Conservation (phyloP, 2,113 vertebrate genomes). For the Bubo scandiacus region DNA sequence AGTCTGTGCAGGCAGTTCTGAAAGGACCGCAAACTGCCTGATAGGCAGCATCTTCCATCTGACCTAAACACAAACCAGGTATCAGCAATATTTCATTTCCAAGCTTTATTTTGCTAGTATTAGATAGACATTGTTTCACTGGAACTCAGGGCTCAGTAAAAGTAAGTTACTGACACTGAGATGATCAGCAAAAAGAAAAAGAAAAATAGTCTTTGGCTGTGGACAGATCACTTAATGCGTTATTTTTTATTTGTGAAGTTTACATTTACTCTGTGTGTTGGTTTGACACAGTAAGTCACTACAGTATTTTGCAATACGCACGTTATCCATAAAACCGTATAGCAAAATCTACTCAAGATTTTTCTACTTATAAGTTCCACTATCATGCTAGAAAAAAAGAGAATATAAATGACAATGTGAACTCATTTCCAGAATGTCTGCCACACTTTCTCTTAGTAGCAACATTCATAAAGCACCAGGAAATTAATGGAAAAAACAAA, state of each 20-base stretch:
- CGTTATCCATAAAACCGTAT: not conserved
- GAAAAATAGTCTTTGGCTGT: not conserved
- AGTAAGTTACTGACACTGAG: not conserved
- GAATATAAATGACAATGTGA: not conserved
- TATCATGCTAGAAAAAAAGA: not conserved
- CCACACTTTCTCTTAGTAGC: not conserved
- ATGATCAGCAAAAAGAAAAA: not conserved
- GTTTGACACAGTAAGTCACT: not conserved
- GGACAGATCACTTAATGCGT: not conserved
- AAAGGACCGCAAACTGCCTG: not conserved
- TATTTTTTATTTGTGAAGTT: not conserved
- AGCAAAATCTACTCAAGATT: not conserved
- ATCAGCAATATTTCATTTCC: not conserved
- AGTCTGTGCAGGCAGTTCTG: not conserved
- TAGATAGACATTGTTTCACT: not conserved
- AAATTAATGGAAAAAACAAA: not conserved
- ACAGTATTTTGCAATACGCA: not conserved
- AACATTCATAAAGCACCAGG: conserved; percentile 20
- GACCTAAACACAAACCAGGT: not conserved
- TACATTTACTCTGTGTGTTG: not conserved
- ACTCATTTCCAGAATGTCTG: not conserved
- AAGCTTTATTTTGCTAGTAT: not conserved
- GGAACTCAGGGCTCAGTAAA: not conserved
- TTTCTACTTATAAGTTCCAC: not conserved
- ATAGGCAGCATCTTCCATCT: not conserved